These are phyloP conservation scores for Phortica magna DNA, from an alignment of 2,888 invertebrate genomes.

Conservation along the genomic window DNA sequence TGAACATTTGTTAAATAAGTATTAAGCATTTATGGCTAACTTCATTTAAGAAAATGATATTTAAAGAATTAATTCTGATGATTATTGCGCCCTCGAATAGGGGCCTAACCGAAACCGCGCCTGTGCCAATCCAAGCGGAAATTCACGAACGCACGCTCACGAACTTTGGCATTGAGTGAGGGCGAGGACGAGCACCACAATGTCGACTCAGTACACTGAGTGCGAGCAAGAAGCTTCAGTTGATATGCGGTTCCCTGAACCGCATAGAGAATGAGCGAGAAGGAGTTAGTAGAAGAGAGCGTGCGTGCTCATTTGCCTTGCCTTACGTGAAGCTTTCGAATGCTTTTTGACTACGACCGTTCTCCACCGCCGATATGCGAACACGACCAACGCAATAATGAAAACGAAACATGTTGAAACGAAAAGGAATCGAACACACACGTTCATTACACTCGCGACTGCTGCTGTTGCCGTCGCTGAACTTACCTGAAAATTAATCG, in stretches of 20 bases:
- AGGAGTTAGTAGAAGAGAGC: background rate
- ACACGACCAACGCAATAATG: background rate
- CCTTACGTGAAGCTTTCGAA: background rate
- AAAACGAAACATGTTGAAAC: conserved; percentile 23
- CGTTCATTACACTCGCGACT: background rate
- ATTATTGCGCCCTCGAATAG: no score
- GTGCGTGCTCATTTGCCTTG: background rate
- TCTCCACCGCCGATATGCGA: background rate
- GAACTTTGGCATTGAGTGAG: conserved; percentile 32
- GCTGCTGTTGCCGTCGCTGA: background rate
- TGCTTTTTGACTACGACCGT: background rate
- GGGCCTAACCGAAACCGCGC: background rate
- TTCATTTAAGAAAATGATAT: no score
- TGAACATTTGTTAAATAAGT: no score
- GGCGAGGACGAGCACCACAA: conserved; percentile 1
- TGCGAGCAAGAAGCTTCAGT: background rate
- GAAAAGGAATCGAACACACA: conserved; percentile 13
- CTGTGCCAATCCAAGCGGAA: background rate
- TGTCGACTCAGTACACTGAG: background rate
- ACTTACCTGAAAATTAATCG: conserved; percentile 83
- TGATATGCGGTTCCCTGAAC: background rate
- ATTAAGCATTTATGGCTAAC: no score
- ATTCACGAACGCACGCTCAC: conserved; percentile 15
- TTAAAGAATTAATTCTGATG: no score
- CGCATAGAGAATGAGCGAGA: background rate